Base-by-base conservation (phyloP, 2,113 vertebrate genomes). In the Lepus americanus region DNA sequence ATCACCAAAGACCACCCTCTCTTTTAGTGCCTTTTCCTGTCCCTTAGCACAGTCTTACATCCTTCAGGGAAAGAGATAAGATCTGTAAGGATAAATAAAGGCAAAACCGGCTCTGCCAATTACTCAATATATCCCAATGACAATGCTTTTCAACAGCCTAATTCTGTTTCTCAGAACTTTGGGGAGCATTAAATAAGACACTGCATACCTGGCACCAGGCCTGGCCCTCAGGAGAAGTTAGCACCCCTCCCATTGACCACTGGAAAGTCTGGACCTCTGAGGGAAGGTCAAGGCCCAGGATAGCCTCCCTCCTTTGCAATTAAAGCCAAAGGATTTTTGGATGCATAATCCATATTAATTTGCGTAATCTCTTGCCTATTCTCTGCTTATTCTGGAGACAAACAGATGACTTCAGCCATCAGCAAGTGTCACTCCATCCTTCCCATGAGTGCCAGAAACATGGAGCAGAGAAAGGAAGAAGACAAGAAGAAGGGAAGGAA, bases 361-460 rank as follows among this genome's bases (percentile, higher is more conserved):
- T 97, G 94, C 59, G 39, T 94, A 96, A 96, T 86, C 82, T 96
- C 80, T 95, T 67, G 84, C 90, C 74, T 92, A 72, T 90, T 92
- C 80, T 96, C 80, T 96, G 90, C 94, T 97, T 97, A 87, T 93
- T 94, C 88, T 89, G 92, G 49, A 63, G 55, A 96, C 96, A 97
- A 97, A 97, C 96, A 97, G 92, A 97, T 96, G 95, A 97, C 94
- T 91, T 97, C 96, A 97, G 90, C 88, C 22, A 0, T 96, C 87
- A 85, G n/a, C 74, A 39, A 59, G 84, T 94, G 76, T 96, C 94
- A 81, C 80, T 95, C 72, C n/a, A 0, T 82, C 44, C 31, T 69
- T 81, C 59, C 66, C 29, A 0, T 8, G 33, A 80, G 17, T 92
- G 96, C 95, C 97, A 97, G 73, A 63, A 95, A 86, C 69, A 94